Base-by-base conservation (phyloP, 2,113 vertebrate genomes). In the Uropsilus gracilis region DNA sequence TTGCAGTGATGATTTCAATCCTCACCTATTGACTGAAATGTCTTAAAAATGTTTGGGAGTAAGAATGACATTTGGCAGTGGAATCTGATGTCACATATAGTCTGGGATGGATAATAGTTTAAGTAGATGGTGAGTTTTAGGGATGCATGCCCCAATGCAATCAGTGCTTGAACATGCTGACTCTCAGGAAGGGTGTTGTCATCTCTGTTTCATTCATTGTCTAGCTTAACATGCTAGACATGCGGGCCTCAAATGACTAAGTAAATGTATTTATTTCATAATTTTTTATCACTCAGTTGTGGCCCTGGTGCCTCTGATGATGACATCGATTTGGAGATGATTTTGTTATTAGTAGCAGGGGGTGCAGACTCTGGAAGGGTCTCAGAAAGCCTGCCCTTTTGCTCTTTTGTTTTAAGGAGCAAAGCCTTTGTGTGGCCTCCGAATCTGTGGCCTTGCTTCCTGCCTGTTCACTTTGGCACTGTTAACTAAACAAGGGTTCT, bases 51-150 rank as follows among this genome's bases (percentile, higher is more conserved):
- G 16, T 55, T 3, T 82, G 22, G 10, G 26, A 84, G 28, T 86
- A 39, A 89, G 48, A 75, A 84, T 87, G 90, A 44, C 76, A 53
- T 81, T 95, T 93, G 22, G 32, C 34, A 55, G 26, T 8, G 37
- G 76, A n/a, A 87, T 61, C 26, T 32, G 53, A 42, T 71, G 37
- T 72, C 42, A 34, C 39, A 42, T 48, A 90, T 39, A 63, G n/a
- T 72, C 22, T 13, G 2, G 2, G 34, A 37, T 6, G 68, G 42
- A 86, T 34, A 85, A 87, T 81, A 95, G 66, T 77, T 72, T n/a
- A 73, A 92, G 4, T 59, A 32, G 53, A 48, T 59, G 75, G 34
- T 71, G 57, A 92, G 63, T 73, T 87, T 63, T 44, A 66, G 69
- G 50, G 24, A 59, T n/a, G 20, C 42, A 66, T 66, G 39, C 57